Evolutionary conservation across 2,113 vertebrate species (phyloP), one percentile per base, ranked within the genome.

Genomic region (Donacobius atricapilla): DNA sequence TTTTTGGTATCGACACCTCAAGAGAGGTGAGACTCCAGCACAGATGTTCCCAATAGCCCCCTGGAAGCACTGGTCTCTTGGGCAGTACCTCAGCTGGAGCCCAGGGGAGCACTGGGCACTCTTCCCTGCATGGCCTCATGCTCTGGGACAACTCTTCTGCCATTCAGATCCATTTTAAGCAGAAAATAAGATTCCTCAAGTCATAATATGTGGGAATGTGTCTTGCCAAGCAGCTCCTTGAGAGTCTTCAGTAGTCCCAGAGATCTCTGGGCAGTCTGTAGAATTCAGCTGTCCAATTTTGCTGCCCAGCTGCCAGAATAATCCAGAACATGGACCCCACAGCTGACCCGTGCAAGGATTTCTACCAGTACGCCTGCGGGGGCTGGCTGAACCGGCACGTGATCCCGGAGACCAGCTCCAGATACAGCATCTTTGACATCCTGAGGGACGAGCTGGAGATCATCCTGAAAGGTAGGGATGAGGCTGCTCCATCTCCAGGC

Each of bases 291-390:
- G 42, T 90, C 86, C 7, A 1, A 25, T 97, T 95, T 47, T 89
- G 65, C 20, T 9, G 6, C 51, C 47, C 92, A 99, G 99, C 99
- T 31, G 98, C 99, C 75, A 98, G 99, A 60, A 98, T 99, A 73
- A 97, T 99, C 85, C 98, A 98, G 97, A 99, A 99, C 96, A 99
- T 99, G 99, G 99, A 99, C 94, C 91, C 96, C 2, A 96, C 96
- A 4, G 95, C 97, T 69, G 98, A 99, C 51, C 99, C 99, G 0
- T 99, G 99, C 70, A 94, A 99, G 48, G 98, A 99, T 94, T 99
- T 99, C 98, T 99, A 99, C 97, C 98, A 99, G 97, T 99, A 99
- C 1, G 99, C 99, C 10, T 99, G 99, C 3, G 99, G 99, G 40
- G 99, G 99, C 44, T 99, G 99, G 99, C 97, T 99, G 91, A 98